Conservation (phyloP, 2,888 invertebrate genomes). For the Lithophane ornitopus region DNA sequence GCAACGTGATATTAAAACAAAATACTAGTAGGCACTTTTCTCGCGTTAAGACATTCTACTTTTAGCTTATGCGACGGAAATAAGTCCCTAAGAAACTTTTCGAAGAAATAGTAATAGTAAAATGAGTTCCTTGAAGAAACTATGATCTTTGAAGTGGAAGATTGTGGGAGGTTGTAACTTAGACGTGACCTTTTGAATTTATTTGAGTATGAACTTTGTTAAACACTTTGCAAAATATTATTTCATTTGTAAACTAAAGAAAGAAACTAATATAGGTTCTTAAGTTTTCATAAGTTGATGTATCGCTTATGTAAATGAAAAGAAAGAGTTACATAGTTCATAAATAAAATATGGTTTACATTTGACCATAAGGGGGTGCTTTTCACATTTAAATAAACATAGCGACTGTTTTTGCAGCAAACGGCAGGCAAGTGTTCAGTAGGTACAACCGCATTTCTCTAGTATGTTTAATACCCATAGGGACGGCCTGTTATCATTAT, state of each 20-base stretch:
- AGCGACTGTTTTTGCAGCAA: background rate
- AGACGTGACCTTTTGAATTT: conserved; percentile 17
- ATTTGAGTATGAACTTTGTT: background rate
- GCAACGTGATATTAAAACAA: too few species aligned
- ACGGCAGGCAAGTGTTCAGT: too few species aligned
- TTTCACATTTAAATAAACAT: background rate
- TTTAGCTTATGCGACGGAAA: too few species aligned
- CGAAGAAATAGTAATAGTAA: background rate
- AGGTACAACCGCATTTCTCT: background rate
- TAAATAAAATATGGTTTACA: background rate
- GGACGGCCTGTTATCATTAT: background rate
- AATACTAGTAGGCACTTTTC: too few species aligned
- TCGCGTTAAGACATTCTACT: too few species aligned
- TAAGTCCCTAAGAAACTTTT: background rate
- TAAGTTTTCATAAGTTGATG: background rate
- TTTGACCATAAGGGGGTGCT: background rate
- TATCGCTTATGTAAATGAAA: background rate
- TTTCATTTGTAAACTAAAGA: background rate
- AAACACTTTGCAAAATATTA: background rate
- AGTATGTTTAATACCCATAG: background rate
- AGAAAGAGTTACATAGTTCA: background rate
- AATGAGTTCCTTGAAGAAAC: conserved; percentile 18
- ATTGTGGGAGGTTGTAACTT: background rate
- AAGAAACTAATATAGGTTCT: background rate
- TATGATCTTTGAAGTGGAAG: conserved; percentile 6